Evolutionary conservation across 2,888 invertebrate genomes (phyloP), one percentile per base, ranked within the genome.

Genomic region (Cheilosia grossa): DNA sequence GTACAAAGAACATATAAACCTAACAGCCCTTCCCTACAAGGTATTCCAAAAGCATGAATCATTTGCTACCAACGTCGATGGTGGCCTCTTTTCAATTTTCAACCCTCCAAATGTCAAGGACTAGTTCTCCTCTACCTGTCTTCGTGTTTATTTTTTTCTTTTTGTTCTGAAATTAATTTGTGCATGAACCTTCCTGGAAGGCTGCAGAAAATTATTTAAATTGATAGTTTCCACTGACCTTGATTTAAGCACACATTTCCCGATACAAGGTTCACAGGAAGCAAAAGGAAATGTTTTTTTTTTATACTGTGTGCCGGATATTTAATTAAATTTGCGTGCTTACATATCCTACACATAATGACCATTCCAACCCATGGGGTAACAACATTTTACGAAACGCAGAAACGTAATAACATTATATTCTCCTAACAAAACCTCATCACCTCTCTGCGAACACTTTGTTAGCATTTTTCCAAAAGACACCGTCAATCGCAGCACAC

Each of bases 401-500:
- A 13, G 17, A 10, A 24, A 49, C 24, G 49, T 72, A 51, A n/a
- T 40, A 7, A 13, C 40, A 59, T 33, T 59, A 15, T 42, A 15
- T 42, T n/a, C 17, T 21, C 53, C 17, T 10, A 53, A 53, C 33
- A 42, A 37, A 37, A 40, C 40, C 54, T 19, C 56, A 54, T 64
- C 19, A 44, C 15, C 30, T 30, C 33, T 44, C 51, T 42, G 53
- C 30, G 17, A 42, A 49, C 51, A 42, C 19, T 27, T 61, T 17
- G 9, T 24, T 37, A 33, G 24, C 6, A 10, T 19, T 17, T 59
- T 70, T 49, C 49, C 42, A 49, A 61, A 51, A n/a, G 42, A 44
- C 2, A 3, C 53, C 61, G 67, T 56, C 61, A 67, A 77, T 54
- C 53, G 33, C 24, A 15, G 33, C 69, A 78, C 67, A 49, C 69